Evolutionary conservation across 2,888 invertebrate species (phyloP), one percentile per base, ranked within the genome.

Genomic region (Pheosia gnoma): DNA sequence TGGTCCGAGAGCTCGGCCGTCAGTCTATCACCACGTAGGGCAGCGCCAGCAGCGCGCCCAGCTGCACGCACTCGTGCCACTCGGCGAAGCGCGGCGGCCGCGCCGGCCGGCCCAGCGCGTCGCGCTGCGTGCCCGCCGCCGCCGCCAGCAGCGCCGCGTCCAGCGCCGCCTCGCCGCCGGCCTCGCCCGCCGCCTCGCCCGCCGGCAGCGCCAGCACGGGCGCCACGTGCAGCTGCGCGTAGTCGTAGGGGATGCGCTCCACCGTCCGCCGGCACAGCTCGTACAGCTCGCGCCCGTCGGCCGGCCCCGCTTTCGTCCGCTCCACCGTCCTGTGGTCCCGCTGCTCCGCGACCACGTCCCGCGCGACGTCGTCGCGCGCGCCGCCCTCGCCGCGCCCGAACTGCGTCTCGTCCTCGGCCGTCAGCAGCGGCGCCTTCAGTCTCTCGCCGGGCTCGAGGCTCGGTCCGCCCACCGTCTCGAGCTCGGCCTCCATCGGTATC

Each of bases 11-110:
- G 66, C 60, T 68, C 62, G 68, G 67, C 71, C 79, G 84, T 95
- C 94, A 98, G 96, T 98, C 98, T 94, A 98, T 97, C 90, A 98
- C 97, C 94, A 98, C 98, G 94, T 99, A 99, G 94, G 99, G 99
- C 95, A 99, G 95, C 94, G 99, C 97, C 90, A 97, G 95, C 87
- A 99, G 95, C 84, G 97, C 96, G 83, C 96, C 97, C 83, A 97
- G 95, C 80, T 95, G 95, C 67, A 97, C 95, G 85, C 97, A 96
- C 94, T 98, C 96, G 89, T 98, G 97, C 98, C 98, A 99, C 94
- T 98, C 97, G 75, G 96, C 95, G 94, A 98, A 99, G 82, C 94
- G 94, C 13, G 69, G 63, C 3, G 84, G 72, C 4, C 86, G 77
- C 37, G 57, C 52, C 6, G 92, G 91, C 51, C 91, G 83, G 43